These are phyloP conservation scores for Empidonax alnorum DNA, from an alignment of 2,113 vertebrate genomes.

Conservation along the genomic window DNA sequence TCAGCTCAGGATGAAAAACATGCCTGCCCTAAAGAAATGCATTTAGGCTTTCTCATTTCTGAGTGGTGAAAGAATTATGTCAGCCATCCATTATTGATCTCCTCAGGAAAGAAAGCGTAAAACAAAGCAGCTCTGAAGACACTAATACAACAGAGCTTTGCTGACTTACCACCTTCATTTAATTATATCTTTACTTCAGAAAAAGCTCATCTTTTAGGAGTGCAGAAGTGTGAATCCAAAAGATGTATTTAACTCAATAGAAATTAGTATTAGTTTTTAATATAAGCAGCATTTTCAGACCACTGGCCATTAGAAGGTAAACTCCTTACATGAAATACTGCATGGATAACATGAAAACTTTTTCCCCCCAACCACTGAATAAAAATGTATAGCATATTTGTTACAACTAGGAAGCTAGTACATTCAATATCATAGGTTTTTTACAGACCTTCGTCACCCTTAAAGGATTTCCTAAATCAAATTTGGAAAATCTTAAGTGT, in stretches of 20 bases:
- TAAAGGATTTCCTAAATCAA: not conserved
- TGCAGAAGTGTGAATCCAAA: not conserved
- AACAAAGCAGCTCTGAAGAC: slow-evolving; percentile 38
- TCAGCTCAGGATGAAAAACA: slow-evolving; percentile 66
- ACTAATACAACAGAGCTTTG: not conserved
- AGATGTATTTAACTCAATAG: not conserved
- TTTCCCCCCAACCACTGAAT: not conserved
- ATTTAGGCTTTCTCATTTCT: slow-evolving; percentile 66
- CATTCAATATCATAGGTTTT: not conserved
- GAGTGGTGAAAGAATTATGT: slow-evolving; percentile 41
- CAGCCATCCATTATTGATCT: slow-evolving; percentile 68
- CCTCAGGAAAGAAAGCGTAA: slow-evolving; percentile 30
- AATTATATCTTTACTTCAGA: not conserved
- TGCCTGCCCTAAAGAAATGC: slow-evolving; percentile 63
- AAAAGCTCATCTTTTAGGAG: not conserved
- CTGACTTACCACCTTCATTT: not conserved
- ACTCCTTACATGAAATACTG: not conserved
- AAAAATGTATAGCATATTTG: not conserved
- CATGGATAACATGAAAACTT: not conserved
- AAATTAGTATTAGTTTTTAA: not conserved
- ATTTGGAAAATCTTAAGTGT: not conserved
- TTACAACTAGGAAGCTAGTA: not conserved
- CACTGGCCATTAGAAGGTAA: not conserved
- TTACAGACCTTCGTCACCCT: not conserved
- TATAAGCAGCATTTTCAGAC: not conserved